Evolutionary conservation across 2,888 invertebrate genomes (phyloP).

Genomic region (Andrena flavipes): DNA sequence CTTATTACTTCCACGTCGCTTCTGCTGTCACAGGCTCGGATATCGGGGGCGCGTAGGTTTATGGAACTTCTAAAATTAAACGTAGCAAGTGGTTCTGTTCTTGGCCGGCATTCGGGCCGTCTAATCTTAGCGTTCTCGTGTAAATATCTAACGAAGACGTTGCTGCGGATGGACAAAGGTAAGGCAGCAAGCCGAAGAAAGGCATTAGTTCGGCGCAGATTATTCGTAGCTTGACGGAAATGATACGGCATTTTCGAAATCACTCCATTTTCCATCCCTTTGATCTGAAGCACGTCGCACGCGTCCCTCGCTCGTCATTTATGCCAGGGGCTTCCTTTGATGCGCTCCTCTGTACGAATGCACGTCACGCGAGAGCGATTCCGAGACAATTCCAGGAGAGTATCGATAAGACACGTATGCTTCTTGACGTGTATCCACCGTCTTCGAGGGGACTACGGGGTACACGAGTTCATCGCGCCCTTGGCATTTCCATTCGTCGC

Average conservation of each 20-base stretch:
- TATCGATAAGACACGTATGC: slow-evolving; percentile 41
- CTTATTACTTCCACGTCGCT: background rate
- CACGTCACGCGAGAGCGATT: slow-evolving; percentile 43
- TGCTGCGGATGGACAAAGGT: background rate
- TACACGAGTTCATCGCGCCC: background rate
- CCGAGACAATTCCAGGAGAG: slow-evolving; percentile 43
- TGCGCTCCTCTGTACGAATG: slow-evolving; percentile 1
- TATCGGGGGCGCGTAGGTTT: background rate
- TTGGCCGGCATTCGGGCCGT: background rate
- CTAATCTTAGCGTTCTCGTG: slow-evolving; percentile 22
- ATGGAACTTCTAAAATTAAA: slow-evolving; percentile 47
- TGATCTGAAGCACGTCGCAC: background rate
- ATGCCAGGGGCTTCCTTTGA: slow-evolving; percentile 28
- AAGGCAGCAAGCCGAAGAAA: background rate
- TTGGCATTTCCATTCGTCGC: background rate
- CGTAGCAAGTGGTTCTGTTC: slow-evolving; percentile 1
- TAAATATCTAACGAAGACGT: background rate
- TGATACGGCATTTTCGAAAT: background rate
- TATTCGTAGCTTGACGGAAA: background rate
- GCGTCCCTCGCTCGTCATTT: slow-evolving; percentile 9
- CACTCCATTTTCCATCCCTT: background rate
- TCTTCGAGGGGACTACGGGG: background rate
- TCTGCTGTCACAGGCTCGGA: background rate
- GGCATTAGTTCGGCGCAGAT: background rate
- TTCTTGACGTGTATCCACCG: background rate